phyloP scores from a whole-genome alignment of 1,140 invertebrate species.

The Tetramorium simillimum region DNA sequence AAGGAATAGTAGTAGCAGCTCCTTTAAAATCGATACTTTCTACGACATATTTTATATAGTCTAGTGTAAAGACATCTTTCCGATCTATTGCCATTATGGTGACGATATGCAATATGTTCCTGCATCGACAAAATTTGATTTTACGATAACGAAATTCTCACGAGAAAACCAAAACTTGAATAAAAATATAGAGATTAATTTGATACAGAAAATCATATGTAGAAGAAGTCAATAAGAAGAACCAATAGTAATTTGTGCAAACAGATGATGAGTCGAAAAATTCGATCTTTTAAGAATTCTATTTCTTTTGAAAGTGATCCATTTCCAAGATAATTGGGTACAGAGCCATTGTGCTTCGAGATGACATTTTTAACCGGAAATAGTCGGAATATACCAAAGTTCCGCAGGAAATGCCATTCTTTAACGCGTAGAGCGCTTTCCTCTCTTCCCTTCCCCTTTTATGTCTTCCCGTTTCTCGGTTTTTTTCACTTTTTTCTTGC shows the following conservation, averaged over 20 bases:
- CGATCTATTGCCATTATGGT: not conserved
- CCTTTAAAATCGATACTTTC: constrained; percentile 60
- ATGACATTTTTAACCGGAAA: constrained; percentile 37
- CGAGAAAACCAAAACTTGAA: not conserved
- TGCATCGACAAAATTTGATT: not conserved
- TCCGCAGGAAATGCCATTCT: constrained; percentile 19
- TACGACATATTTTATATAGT: constrained; percentile 47
- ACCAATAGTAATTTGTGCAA: not conserved
- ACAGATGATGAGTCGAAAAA: not conserved
- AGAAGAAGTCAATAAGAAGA: not conserved
- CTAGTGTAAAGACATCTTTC: not conserved
- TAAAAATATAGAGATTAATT: not conserved
- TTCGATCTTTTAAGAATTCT: constrained; percentile 18
- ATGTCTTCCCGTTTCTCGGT: not conserved
- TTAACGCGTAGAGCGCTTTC: constrained; percentile 5
- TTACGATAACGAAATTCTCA: not conserved
- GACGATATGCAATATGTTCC: not conserved
- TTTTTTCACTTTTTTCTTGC: constrained; percentile 59
- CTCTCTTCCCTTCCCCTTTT: not conserved
- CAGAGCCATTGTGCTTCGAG: constrained; percentile 36
- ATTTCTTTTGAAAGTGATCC: not conserved
- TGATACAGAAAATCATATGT: not conserved
- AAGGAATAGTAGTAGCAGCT: constrained; percentile 68
- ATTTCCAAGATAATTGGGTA: constrained; percentile 22
- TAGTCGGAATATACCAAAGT: constrained; percentile 27